phyloP scores from a whole-genome alignment of 2,797 vertebrate species.

The Peromyscus eremicus region DNA sequence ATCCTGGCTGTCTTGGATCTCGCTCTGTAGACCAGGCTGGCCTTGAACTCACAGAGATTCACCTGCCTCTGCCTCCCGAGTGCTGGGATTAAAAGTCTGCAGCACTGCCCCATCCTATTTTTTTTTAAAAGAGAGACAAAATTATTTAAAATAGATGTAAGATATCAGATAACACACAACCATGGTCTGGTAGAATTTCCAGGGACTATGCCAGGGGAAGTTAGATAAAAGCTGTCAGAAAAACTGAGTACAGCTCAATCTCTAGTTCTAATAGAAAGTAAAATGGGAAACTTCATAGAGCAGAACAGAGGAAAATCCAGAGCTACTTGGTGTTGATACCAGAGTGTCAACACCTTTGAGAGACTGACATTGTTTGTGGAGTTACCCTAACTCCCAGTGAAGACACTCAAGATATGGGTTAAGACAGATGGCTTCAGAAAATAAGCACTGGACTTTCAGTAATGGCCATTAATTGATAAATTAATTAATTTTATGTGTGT shows the following conservation, averaged over 20 bases:
- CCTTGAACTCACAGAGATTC: too few species aligned
- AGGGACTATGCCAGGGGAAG: neutral
- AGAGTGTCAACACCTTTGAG: neutral
- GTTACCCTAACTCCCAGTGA: neutral
- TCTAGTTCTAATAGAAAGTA: neutral
- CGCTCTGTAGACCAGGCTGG: too few species aligned
- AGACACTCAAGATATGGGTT: neutral
- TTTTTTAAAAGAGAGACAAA: slow-evolving; percentile 23
- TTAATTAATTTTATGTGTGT: neutral
- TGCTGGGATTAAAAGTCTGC: too few species aligned
- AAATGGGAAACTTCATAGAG: neutral
- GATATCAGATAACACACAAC: neutral
- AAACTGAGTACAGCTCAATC: neutral
- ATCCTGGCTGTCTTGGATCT: too few species aligned
- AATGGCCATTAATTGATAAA: neutral
- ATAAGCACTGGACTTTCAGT: neutral
- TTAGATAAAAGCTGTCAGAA: neutral
- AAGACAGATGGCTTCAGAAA: neutral
- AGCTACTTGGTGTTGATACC: neutral
- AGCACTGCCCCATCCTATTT: neutral
- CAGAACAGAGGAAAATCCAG: neutral
- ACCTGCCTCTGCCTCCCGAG: too few species aligned
- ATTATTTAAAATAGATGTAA: neutral
- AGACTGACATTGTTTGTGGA: neutral
- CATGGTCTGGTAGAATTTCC: neutral